Evolutionary conservation across 2,888 invertebrate species (phyloP).

Genomic region (Muschampia plurimacula): DNA sequence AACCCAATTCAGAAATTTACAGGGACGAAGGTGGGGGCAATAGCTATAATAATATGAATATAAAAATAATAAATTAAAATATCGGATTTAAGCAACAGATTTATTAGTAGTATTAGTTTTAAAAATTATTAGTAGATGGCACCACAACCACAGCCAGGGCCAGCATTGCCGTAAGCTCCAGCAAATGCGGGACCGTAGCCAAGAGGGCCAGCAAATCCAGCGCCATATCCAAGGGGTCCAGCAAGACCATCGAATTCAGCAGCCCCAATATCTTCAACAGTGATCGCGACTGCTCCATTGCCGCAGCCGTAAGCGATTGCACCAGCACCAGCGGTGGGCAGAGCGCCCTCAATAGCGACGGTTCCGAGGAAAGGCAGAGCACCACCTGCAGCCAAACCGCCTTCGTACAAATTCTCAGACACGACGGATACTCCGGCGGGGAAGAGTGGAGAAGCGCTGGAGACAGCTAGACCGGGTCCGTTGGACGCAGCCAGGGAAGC

Average conservation of each 20-base stretch:
- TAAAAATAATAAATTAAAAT: not conserved
- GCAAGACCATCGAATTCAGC: not conserved
- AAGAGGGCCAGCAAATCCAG: not conserved
- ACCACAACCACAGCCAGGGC: not conserved
- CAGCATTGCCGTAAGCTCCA: not conserved
- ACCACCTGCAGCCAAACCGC: constrained; percentile 50
- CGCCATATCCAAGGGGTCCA: not conserved
- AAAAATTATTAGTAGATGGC: not conserved
- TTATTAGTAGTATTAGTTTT: not conserved
- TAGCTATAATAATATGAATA: no score
- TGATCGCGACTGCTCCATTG: not conserved
- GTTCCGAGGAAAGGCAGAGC: constrained; percentile 50
- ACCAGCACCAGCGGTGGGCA: constrained; percentile 19
- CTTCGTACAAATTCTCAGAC: constrained; percentile 56
- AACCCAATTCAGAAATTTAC: no score
- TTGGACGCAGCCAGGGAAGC: constrained; percentile 40
- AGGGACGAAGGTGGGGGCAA: no score
- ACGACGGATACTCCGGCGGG: constrained; percentile 55
- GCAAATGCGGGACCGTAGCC: not conserved
- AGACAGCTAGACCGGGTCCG: constrained; percentile 46
- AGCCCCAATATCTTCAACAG: constrained; percentile 1
- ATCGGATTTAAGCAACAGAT: not conserved
- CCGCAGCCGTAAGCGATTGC: not conserved
- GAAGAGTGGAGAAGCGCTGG: constrained; percentile 50
- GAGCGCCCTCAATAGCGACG: constrained; percentile 44